phyloP scores from a whole-genome alignment of 2,113 vertebrate genomes.

The Maccullochella peelii region DNA sequence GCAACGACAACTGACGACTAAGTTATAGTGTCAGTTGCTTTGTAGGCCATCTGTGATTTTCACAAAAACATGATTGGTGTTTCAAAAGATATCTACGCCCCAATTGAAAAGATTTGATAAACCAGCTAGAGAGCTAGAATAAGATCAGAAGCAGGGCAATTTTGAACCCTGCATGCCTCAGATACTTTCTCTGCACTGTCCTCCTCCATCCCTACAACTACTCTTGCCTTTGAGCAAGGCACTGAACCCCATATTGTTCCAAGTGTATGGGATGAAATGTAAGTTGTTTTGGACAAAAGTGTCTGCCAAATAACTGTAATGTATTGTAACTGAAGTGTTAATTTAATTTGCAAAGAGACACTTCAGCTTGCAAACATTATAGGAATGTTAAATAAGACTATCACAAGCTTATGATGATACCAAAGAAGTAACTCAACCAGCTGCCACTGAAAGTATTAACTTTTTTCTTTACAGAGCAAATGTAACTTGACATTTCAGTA shows the following conservation, averaged over 20 bases:
- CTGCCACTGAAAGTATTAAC: background rate
- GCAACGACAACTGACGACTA: background rate
- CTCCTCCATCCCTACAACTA: background rate
- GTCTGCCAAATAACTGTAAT: background rate
- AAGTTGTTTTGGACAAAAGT: too few species aligned
- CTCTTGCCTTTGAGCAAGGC: background rate
- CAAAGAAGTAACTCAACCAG: background rate
- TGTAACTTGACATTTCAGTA: conserved; percentile 8
- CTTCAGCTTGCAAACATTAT: background rate
- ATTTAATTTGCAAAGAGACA: background rate
- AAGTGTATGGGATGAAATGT: background rate
- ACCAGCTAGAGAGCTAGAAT: background rate
- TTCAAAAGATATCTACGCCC: background rate
- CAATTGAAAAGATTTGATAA: background rate
- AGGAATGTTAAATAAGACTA: background rate
- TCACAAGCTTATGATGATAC: background rate
- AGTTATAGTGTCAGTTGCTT: background rate
- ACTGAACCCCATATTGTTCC: background rate
- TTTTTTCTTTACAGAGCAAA: conserved; percentile 2
- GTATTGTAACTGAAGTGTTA: background rate
- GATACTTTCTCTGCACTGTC: background rate
- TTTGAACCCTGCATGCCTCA: background rate
- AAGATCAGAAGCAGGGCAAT: background rate
- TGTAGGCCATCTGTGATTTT: background rate
- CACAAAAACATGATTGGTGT: background rate